Conservation (phyloP, 2,113 vertebrate genomes). For the Laticauda colubrina region DNA sequence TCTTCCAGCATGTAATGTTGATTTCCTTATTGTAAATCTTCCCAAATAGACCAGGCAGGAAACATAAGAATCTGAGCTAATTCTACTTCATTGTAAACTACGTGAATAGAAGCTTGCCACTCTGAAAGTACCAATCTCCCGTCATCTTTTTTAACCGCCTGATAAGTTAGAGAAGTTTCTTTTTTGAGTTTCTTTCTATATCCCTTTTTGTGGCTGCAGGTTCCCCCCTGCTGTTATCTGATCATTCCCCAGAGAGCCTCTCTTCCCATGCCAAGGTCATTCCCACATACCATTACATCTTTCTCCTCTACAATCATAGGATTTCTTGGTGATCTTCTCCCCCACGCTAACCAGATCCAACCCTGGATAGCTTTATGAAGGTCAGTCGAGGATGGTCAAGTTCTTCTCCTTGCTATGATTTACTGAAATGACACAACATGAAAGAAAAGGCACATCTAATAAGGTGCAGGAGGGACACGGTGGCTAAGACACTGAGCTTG, state of each 20-base stretch:
- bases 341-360: background rate
- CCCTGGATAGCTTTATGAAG: background rate
- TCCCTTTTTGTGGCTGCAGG: background rate
- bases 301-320: background rate
- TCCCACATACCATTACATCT: background rate
- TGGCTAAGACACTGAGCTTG: too few species aligned
- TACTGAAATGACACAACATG: background rate
- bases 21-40: background rate
- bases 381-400: background rate
- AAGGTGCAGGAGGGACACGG: too few species aligned
- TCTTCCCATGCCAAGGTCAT: background rate
- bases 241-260: background rate
- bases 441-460: background rate
- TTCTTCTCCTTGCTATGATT: background rate
- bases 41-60: too few species aligned
- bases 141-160: background rate
- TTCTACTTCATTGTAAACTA: background rate
- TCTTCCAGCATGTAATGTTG: background rate
- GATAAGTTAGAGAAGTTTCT: background rate
- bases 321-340: background rate
- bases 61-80: too few species aligned
- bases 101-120: background rate
- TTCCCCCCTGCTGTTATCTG: background rate
- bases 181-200: background rate
- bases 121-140: background rate